Percentiles rank a stretch among this genome's conserved stretches.
These are phyloP conservation scores for Andrena trimmerana DNA, from an alignment of 2,888 invertebrate genomes.

Conservation along the genomic window DNA sequence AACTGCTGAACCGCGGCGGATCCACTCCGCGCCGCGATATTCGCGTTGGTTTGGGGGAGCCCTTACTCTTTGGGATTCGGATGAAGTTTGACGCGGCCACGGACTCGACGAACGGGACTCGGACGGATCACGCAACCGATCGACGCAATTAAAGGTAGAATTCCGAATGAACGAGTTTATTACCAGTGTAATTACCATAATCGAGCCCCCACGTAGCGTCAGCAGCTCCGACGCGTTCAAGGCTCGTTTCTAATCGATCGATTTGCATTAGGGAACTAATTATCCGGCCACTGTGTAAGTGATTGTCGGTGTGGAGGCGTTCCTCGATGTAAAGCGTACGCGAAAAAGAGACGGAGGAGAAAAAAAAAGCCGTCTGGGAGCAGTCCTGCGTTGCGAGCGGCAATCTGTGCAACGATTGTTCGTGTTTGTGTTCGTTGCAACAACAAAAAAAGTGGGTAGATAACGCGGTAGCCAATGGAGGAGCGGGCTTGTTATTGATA, in stretches of 20 bases:
- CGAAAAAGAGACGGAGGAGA: slow-evolving; percentile 10
- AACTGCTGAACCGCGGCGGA: no score
- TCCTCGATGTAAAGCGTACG: slow-evolving; percentile 25
- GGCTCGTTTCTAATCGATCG: slow-evolving; percentile 51
- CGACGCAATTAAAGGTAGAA: slow-evolving; percentile 40
- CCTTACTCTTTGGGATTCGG: neutral
- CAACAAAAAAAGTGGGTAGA: slow-evolving; percentile 1
- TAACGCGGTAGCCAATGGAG: slow-evolving; percentile 21
- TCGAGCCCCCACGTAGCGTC: slow-evolving; percentile 56
- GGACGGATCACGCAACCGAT: slow-evolving; percentile 12
- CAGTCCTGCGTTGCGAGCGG: neutral
- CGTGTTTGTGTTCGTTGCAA: neutral
- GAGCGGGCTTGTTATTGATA: slow-evolving; percentile 23
- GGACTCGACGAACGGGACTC: slow-evolving; percentile 42
- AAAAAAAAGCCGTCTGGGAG: neutral
- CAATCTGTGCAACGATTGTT: neutral
- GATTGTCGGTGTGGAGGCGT: slow-evolving; percentile 72
- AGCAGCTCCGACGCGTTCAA: slow-evolving; percentile 56
- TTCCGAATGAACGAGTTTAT: slow-evolving; percentile 59
- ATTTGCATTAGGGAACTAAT: slow-evolving; percentile 76
- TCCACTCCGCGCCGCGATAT: no score
- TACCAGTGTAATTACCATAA: slow-evolving; percentile 64
- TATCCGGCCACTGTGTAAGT: slow-evolving; percentile 75
- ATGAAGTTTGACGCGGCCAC: neutral
- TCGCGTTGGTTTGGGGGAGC: no score